Evolutionary conservation across 2,113 vertebrate species (phyloP).

Genomic region (Uropsilus gracilis): DNA sequence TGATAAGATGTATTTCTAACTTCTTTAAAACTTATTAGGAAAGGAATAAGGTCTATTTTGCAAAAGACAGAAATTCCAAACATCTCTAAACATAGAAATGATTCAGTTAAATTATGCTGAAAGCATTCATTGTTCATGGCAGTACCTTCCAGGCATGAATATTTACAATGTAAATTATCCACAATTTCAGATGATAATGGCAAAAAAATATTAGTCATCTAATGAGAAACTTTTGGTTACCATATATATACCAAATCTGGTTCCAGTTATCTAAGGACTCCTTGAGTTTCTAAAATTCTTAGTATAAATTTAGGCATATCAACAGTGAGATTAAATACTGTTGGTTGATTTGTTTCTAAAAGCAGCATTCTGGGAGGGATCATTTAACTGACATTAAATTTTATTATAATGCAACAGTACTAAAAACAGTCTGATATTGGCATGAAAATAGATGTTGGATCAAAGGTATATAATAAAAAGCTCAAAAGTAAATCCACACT

Average conservation of each 20-base stretch:
- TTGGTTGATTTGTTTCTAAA: constrained; percentile 50
- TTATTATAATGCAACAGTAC: no score
- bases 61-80: background rate
- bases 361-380: background rate
- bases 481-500: no score
- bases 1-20: background rate
- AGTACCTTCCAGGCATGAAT: background rate
- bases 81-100: background rate
- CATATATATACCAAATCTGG: background rate
- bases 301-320: constrained; percentile 1
- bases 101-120: background rate
- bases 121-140: background rate
- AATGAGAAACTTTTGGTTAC: background rate
- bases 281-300: background rate
- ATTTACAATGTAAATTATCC: background rate
- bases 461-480: no score
- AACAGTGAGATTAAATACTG: constrained; percentile 38
- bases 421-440: no score
- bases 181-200: constrained; percentile 37
- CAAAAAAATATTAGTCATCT: constrained; percentile 19
- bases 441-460: no score
- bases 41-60: background rate
- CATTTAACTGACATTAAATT: no score
- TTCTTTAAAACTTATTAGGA: background rate
- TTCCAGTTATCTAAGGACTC: constrained; percentile 41